Percentiles rank a stretch among this genome's conserved stretches.
phyloP scores from a whole-genome alignment of 2,113 vertebrate species.

The Gymnorhina tibicen region DNA sequence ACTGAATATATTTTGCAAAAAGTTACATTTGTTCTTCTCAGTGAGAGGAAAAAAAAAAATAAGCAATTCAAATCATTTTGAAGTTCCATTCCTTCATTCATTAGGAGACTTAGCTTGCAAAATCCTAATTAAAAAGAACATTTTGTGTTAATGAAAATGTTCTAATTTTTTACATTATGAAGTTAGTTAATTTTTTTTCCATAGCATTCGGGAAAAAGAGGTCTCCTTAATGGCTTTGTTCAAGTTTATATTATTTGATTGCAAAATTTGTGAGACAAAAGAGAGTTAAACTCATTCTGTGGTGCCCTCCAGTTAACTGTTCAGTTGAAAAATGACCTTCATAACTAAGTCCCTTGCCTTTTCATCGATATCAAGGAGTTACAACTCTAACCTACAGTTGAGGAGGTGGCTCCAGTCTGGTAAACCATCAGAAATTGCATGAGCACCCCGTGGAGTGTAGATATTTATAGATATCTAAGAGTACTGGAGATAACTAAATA shows the following conservation, averaged over 20 bases:
- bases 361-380: conserved; percentile 63
- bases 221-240: conserved; percentile 59
- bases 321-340: conserved; percentile 82
- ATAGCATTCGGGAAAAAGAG: conserved; percentile 58
- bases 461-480: conserved; percentile 65
- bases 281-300: conserved; percentile 56
- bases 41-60: conserved; percentile 35
- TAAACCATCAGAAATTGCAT: conserved; percentile 68
- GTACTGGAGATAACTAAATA: conserved; percentile 59
- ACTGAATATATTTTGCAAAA: conserved; percentile 2
- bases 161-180: conserved; percentile 70
- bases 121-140: conserved; percentile 76
- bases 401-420: conserved; percentile 60
- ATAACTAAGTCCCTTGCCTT: conserved; percentile 72
- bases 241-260: conserved; percentile 72
- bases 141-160: conserved; percentile 73
- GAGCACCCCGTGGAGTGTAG: conserved; percentile 50
- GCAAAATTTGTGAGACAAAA: conserved; percentile 72
- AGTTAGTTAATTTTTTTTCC: conserved; percentile 57
- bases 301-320: conserved; percentile 76
- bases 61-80: conserved; percentile 61
- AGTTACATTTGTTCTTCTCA: conserved; percentile 34
- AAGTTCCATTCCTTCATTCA: conserved; percentile 55
- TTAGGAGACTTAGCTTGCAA: conserved; percentile 72
- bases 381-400: conserved; percentile 67